Base-by-base conservation (phyloP, 2,797 vertebrate species). In the Chromis chromis region DNA sequence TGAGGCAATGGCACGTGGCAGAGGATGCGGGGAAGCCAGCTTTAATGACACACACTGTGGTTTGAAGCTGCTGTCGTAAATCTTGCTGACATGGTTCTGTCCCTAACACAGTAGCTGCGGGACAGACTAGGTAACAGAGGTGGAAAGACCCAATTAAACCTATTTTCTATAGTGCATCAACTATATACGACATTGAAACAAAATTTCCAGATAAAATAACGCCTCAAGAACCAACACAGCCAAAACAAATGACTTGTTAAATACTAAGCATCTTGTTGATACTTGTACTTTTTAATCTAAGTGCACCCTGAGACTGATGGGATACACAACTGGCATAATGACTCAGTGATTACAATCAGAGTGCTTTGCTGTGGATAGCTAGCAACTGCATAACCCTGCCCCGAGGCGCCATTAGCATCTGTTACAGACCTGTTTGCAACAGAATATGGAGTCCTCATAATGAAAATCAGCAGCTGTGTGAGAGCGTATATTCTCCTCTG, bases 321-420 rank as follows among this genome's bases (percentile, higher is more conserved):
- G 78, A 72, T 58, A 77, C 64, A 77, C 65, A 59, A 65, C 33
- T 67, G 66, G 56, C 19, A 58, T 76, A 83, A 83, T 84, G 71
- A 81, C 53, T 82, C 63, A 16, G 70, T 81, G 76, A 86, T 85
- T 85, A 76, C 65, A 77, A 88, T 88, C 66, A 86, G 61, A 64
- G 67, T 25, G 50, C 40, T 55, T 65, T 27, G 52, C 28, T 52
- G 55, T 60, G 65, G 49, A 55, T 70, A 36, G 46, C 12, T 70
- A 36, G 53, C 12, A 58, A 61, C 53, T 61, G 57, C 57, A 54
- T 25, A 57, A 60, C 24, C 44, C 55, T 21, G 53, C 65, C 48
- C 76, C 10, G 49, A 79, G 54, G 56, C 22, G 0, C 19, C 60
- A 87, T 88, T 76, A 86, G 36, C 71, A 86, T 88, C 68, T 52